These are phyloP conservation scores for Anorthoa munda DNA, from an alignment of 2,888 invertebrate species.

Conservation along the genomic window DNA sequence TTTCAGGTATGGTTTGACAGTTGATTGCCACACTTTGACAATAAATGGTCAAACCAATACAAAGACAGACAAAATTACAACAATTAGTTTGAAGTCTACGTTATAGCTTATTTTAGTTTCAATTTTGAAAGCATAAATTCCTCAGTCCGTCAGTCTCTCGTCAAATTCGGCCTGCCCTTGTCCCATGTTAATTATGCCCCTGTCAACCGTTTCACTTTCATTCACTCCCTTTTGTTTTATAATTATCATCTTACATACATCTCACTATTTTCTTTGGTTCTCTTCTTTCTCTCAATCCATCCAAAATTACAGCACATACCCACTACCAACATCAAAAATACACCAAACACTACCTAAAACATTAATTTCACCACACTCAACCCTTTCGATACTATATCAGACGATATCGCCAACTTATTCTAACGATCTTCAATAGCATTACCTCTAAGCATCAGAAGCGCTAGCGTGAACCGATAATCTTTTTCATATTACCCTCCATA, in stretches of 20 bases:
- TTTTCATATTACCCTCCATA: slow-evolving; percentile 55
- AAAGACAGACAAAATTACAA: too few relatives aligned
- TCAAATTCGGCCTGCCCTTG: too few relatives aligned
- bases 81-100: too few relatives aligned
- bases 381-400: neutral
- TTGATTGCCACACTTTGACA: neutral
- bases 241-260: neutral
- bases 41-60: too few relatives aligned
- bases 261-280: neutral
- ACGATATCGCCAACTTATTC: slow-evolving; percentile 8
- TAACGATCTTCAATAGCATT: slow-evolving; percentile 45
- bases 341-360: neutral
- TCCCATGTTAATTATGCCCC: neutral
- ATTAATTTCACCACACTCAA: neutral
- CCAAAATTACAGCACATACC: too few relatives aligned
- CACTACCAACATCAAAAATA: neutral
- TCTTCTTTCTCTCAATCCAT: neutral
- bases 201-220: neutral
- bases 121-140: too few relatives aligned
- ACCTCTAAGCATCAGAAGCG: slow-evolving; percentile 33
- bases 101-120: too few relatives aligned
- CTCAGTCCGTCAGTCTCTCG: too few relatives aligned
- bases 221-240: neutral
- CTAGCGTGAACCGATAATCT: slow-evolving; percentile 53
- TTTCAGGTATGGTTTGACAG: neutral